Conservation (phyloP, 2,113 vertebrate genomes). For the Ictalurus punctatus region DNA sequence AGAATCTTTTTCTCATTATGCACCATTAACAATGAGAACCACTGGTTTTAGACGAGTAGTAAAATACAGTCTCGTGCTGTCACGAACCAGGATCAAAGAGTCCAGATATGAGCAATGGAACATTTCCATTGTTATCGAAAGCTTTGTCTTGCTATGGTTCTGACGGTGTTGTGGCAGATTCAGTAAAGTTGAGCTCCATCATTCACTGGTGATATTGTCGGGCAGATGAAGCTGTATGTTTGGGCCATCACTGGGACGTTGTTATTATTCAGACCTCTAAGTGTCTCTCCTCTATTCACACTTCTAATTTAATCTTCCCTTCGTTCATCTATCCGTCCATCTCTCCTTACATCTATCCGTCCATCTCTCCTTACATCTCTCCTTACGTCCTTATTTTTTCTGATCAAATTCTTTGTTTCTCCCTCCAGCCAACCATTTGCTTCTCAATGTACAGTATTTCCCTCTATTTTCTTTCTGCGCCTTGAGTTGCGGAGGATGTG, state of each 20-base stretch:
- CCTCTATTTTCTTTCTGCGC: not conserved
- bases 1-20: too few relatives aligned
- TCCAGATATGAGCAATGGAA: not conserved
- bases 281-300: not conserved
- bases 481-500: not conserved
- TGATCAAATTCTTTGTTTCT: not conserved
- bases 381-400: not conserved
- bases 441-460: not conserved
- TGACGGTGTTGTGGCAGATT: not conserved
- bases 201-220: not conserved
- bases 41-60: not conserved
- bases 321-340: not conserved
- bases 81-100: not conserved
- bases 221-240: not conserved
- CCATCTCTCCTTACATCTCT: not conserved
- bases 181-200: too few relatives aligned
- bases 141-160: not conserved
- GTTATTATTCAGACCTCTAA: not conserved
- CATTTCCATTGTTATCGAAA: not conserved
- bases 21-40: not conserved
- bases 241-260: not conserved
- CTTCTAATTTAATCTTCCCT: not conserved
- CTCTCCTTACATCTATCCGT: not conserved
- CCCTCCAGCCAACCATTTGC: not conserved
- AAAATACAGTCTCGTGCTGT: not conserved